A percentile compares a stretch with the other conserved stretches of the same genome.
Evolutionary conservation across 2,888 invertebrate genomes (phyloP).

Genomic region (Elegia similella): DNA sequence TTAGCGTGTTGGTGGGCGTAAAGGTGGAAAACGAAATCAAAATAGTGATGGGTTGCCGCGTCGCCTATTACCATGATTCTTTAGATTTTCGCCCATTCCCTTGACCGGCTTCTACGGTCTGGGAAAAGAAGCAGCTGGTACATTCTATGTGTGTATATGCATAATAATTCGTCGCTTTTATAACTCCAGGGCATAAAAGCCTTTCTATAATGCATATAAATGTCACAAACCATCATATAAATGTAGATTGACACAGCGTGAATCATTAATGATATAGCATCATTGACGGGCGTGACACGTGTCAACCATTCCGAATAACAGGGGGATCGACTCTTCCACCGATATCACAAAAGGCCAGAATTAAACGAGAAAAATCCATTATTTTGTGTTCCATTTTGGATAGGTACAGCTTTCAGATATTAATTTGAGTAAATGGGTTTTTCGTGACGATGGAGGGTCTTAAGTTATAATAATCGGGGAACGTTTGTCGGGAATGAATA

Average conservation of each 20-base stretch:
- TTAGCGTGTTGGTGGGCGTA: no score
- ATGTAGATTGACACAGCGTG: conserved; percentile 11
- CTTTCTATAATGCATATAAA: background rate
- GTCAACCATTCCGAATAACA: conserved; percentile 10
- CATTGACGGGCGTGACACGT: conserved; percentile 10
- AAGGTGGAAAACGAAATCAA: no score
- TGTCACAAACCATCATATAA: background rate
- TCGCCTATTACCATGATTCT: no score
- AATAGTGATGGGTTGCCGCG: no score
- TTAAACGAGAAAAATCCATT: conserved; percentile 11
- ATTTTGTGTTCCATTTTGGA: conserved; percentile 9
- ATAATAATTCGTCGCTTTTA: no score
- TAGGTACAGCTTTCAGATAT: conserved; percentile 19
- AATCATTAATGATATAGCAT: conserved; percentile 14
- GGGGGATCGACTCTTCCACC: background rate
- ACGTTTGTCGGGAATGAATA: conserved; percentile 1
- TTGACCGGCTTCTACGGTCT: no score
- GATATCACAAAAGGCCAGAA: conserved; percentile 6
- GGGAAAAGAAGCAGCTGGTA: no score
- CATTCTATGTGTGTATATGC: no score
- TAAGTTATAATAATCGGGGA: conserved; percentile 9
- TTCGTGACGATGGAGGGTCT: conserved; percentile 9
- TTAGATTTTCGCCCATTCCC: no score
- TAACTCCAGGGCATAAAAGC: background rate
- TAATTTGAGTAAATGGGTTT: conserved; percentile 22